Base-by-base conservation (phyloP, 1,140 invertebrate species). In the Pseudobourletiella spinata region DNA sequence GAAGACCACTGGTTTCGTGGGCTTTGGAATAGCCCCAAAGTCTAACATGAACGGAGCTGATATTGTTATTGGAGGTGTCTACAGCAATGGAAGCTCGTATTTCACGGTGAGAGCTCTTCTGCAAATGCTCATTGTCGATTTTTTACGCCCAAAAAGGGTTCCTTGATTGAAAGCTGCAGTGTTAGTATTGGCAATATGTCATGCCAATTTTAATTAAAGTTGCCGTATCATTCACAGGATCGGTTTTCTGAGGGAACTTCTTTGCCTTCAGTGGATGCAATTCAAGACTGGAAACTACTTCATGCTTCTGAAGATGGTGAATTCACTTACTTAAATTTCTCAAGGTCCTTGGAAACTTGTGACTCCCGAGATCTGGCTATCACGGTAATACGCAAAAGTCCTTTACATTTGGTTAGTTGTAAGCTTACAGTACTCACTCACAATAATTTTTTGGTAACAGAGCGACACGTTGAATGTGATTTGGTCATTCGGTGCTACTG, bases 301-400 rank as follows among this genome's bases (percentile, higher is more conserved):
- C 72, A 75, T 26, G 88, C 86, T 0, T 79, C 77, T 54, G 86
- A 90, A 75, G 91, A 91, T 72, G 77, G 76, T 2, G 90, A 87
- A 0, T 87, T 91, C 72, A 89, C 88, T 0, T 81, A 81, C 6
- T 74, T 90, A 1, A 83, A 83, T 68, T 89, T 91, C 71, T 79
- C 82, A 42, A 80, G 89, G 46, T 78, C 79, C 55, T 81, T 88
- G 74, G 82, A 88, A 71, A 89, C 88, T 2, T 91, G 89, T 72
- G 89, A 91, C 75, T 78, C 79, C 14, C 79, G 86, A 61, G 86
- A 90, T 76, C 83, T 72, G 20, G 48, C n/a, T 2, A 62, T 62
- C 30, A 32, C 52, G 15, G 60, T 62, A 29, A 48, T n/a, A n/a
- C n/a, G n/a, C n/a, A n/a, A n/a, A n/a, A n/a, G n/a, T n/a, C n/a